phyloP scores from a whole-genome alignment of 2,888 invertebrate genomes.

The Salpingus planirostris region DNA sequence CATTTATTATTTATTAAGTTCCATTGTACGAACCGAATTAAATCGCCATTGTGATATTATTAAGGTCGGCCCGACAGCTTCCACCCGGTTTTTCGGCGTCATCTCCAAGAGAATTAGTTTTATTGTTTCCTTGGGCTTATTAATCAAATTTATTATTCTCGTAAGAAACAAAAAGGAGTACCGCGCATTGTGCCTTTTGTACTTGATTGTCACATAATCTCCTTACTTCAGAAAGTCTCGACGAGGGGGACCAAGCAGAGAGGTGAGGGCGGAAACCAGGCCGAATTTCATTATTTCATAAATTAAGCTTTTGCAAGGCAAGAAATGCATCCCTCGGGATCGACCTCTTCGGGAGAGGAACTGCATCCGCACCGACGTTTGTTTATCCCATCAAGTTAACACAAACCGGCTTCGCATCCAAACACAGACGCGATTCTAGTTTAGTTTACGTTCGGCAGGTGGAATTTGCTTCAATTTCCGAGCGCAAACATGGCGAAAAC shows the following conservation, averaged over 20 bases:
- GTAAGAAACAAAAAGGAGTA: constrained; percentile 10
- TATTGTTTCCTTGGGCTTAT: constrained; percentile 20
- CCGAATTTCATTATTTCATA: constrained; percentile 11
- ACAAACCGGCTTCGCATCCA: too few relatives aligned
- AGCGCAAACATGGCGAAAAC: too few relatives aligned
- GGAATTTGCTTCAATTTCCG: too few relatives aligned
- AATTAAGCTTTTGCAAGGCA: constrained; percentile 9
- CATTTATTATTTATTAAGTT: constrained; percentile 13
- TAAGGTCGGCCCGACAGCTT: neutral
- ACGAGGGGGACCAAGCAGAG: too few relatives aligned
- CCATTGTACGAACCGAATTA: constrained; percentile 7
- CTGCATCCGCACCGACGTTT: too few relatives aligned
- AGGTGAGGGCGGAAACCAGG: constrained; percentile 2
- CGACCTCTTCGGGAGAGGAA: too few relatives aligned
- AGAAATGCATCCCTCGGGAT: constrained; percentile 5
- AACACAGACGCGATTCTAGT: too few relatives aligned
- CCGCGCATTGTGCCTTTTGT: constrained; percentile 11
- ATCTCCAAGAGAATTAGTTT: constrained; percentile 17
- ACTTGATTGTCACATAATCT: constrained; percentile 16
- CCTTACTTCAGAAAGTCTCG: constrained; percentile 6
- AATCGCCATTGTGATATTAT: neutral
- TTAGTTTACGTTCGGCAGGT: too few relatives aligned
- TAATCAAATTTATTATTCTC: constrained; percentile 21
- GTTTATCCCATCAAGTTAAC: too few relatives aligned
- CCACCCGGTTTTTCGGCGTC: constrained; percentile 7